Percentiles rank a stretch among this genome's conserved stretches.
phyloP scores from a whole-genome alignment of 2,797 vertebrate species.

The Delichon dasypus region DNA sequence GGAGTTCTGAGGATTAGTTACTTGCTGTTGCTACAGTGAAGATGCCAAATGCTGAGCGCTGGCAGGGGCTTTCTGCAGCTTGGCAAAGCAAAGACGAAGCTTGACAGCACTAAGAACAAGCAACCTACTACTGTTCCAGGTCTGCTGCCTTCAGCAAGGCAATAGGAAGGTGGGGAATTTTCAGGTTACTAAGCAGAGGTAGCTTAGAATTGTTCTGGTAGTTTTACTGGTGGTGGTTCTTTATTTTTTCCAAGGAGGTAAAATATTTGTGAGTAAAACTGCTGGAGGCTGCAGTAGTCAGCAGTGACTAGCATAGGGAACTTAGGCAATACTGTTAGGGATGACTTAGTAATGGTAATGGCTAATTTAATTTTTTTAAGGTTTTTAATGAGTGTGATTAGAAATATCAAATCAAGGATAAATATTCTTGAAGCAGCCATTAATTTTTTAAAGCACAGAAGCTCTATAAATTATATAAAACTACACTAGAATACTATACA shows the following conservation, averaged over 20 bases:
- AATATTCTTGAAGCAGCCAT: background rate
- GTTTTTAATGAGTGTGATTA: background rate
- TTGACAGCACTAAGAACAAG: background rate
- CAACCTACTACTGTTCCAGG: background rate
- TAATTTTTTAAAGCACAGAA: background rate
- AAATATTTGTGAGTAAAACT: background rate
- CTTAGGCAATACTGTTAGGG: background rate
- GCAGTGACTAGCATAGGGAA: background rate
- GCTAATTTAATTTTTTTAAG: background rate
- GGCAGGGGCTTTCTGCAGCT: background rate
- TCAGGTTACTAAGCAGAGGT: background rate
- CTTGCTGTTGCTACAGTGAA: background rate
- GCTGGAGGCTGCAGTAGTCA: background rate
- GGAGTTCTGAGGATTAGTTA: background rate
- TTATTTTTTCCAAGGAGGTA: background rate
- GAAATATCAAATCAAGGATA: background rate
- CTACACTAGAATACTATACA: background rate
- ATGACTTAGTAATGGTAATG: background rate
- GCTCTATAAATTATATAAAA: background rate
- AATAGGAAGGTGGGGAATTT: background rate
- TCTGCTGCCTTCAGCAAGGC: background rate
- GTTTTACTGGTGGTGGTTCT: background rate
- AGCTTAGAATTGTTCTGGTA: background rate
- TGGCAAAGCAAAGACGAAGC: background rate
- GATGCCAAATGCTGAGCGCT: background rate